Evolutionary conservation across 2,888 invertebrate genomes (phyloP), one percentile per base, ranked within the genome.

Genomic region (Pseudococcus longispinus): DNA sequence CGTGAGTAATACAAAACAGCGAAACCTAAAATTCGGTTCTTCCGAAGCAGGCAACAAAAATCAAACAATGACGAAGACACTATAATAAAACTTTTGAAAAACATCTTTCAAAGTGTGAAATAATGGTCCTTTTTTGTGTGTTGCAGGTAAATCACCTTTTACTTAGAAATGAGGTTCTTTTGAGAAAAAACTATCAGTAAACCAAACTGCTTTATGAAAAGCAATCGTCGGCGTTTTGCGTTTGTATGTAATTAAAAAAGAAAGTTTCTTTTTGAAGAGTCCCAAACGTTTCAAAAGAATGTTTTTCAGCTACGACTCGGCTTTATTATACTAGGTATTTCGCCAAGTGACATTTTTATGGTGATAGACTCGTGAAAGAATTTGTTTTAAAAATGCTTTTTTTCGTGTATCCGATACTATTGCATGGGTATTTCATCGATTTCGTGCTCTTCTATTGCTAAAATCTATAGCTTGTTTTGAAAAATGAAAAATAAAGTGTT

Each of bases 161-260:
- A 70, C 29, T 29, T 70, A 18, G 29, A 29, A 70, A 15, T 9
- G 9, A 42, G 77, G 32, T 42, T 80, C 77, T 42, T 37, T 80
- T 80, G 20, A 42, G 20, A 70, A 70, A 29, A 60, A 60, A 60
- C 60, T 23, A 60, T 60, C 60, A 60, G 60, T 74, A 32, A 37
- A 37, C 37, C 37, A 37, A 74, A 74, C 74, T 29, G 74, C 32
- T 74, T 80, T 80, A 20, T 42, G n/a, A 80, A 42, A 37, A 80
- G 77, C 42, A 42, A 80, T 80, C 20, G 42, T 80, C 42, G 77
- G 77, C 20, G 42, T 37, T 80, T 32, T 80, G n/a, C 74, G 60
- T 60, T 60, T 60, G 60, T 80, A 29, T 37, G 77, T 80, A 80
- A 80, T 80, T 80, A 80, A 80, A 70, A 77, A 80, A 80, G 77